A percentile compares a stretch with the other conserved stretches of the same genome.
phyloP scores from a whole-genome alignment of 2,797 vertebrate genomes.

The Leucoraja ocellata region DNA sequence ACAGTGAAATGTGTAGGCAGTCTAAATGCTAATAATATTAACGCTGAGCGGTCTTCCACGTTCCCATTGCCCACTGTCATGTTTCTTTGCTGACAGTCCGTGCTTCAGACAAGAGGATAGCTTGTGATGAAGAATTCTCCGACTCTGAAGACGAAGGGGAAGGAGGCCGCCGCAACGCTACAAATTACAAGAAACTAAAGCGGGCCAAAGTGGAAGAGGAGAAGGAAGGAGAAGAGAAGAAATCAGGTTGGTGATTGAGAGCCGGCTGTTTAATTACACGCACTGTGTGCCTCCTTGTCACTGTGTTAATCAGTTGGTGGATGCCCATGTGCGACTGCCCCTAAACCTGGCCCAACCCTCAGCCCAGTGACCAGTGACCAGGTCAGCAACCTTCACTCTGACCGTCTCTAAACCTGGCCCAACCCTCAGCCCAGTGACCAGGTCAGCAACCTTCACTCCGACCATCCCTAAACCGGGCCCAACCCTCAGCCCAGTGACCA shows the following conservation, averaged over 20 bases:
- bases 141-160: constrained; percentile 92
- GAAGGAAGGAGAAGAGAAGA: constrained; percentile 87
- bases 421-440: too few relatives aligned
- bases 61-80: too few relatives aligned
- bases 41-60: not conserved
- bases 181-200: constrained; percentile 88
- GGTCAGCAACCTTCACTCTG: too few relatives aligned
- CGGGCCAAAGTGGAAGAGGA: constrained; percentile 89
- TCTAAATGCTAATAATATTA: not conserved
- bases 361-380: too few relatives aligned
- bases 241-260: constrained; percentile 62
- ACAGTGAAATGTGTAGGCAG: not conserved
- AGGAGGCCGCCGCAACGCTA: constrained; percentile 80
- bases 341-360: too few relatives aligned
- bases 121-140: constrained; percentile 91
- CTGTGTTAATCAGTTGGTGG: too few relatives aligned
- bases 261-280: too few relatives aligned
- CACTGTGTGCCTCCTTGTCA: not conserved
- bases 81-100: constrained; percentile 62
- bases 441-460: too few relatives aligned
- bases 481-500: too few relatives aligned
- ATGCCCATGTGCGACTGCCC: too few relatives aligned
- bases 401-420: too few relatives aligned
- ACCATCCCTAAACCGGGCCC: too few relatives aligned
- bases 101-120: constrained; percentile 89